Evolutionary conservation across 1,140 invertebrate genomes (phyloP), one percentile per base, ranked within the genome.

Genomic region (Bemisia tabaci): DNA sequence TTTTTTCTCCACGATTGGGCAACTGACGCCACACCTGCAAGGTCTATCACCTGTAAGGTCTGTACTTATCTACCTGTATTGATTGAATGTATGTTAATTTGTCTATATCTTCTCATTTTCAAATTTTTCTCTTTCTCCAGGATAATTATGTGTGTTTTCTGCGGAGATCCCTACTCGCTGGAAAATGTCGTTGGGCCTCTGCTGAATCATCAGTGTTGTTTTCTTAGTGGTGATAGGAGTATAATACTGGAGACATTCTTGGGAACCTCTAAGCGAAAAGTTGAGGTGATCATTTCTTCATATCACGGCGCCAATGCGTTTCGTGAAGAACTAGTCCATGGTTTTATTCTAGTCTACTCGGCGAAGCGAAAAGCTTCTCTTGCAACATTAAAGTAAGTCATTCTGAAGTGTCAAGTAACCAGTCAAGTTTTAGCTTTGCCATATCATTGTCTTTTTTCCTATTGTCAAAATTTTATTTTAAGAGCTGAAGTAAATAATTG

Each of bases 121-220:
- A n/a, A n/a, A n/a, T n/a, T n/a, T n/a, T n/a, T n/a, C n/a, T n/a
- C n/a, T n/a, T n/a, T n/a, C n/a, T 80, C 74, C 73, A 89, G 89
- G 71, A 92, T 98, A 77, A 91, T 97, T 73, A 91, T 97, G 85
- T 97, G 94, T 77, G 89, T 97, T 84, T 94, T 97, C 76, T 98
- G 95, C 79, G 95, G 94, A 60, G 95, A 98, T 80, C 91, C 92
- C 21, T 97, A 90, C 74, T 89, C 88, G 1, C 86, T 95, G 59
- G 93, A 95, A 76, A 89, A 92, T 70, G 89, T 97, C 61, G 80
- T 98, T 22, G 87, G 86, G 39, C 94, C 95, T 1, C 79, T 98
- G 66, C 80, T 97, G 58, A 87, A 86, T 73, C 91, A 96, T 76
- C 90, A 92, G 65, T 89, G 87, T 67, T 92, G 91, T 77, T 89